Conservation (phyloP, 2,888 invertebrate species). For the Polyommatus icarus region DNA sequence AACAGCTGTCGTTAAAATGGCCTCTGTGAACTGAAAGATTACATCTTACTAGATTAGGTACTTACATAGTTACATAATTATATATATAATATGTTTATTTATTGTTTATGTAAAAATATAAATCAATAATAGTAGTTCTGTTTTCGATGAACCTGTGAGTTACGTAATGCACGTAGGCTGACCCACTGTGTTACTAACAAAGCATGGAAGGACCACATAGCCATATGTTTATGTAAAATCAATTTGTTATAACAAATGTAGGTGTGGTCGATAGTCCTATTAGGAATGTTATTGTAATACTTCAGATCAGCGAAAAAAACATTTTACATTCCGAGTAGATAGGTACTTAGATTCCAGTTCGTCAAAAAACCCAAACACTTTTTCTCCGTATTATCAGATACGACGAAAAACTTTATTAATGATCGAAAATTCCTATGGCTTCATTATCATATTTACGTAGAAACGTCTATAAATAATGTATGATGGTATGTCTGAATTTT, state of each 20-base stretch:
- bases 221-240: constrained; percentile 27
- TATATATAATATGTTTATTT: neutral
- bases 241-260: constrained; percentile 22
- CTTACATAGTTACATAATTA: too few relatives aligned
- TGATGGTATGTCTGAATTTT: neutral
- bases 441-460: neutral
- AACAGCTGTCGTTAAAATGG: too few relatives aligned
- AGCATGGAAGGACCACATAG: constrained; percentile 25
- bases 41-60: too few relatives aligned
- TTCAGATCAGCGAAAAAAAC: constrained; percentile 5
- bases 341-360: neutral
- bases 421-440: neutral
- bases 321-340: neutral
- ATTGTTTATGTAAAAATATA: neutral
- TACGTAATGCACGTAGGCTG: constrained; percentile 28
- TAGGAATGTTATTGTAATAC: constrained; percentile 22
- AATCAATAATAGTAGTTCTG: neutral
- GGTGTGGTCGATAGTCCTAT: constrained; percentile 25
- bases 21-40: too few relatives aligned
- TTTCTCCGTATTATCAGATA: constrained; percentile 4
- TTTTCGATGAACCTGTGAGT: constrained; percentile 18
- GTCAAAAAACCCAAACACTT: neutral
- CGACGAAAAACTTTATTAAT: neutral
- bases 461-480: neutral
- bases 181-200: constrained; percentile 22